Base-by-base conservation (phyloP, 2,888 invertebrate genomes). In the Chironomus riparius region DNA sequence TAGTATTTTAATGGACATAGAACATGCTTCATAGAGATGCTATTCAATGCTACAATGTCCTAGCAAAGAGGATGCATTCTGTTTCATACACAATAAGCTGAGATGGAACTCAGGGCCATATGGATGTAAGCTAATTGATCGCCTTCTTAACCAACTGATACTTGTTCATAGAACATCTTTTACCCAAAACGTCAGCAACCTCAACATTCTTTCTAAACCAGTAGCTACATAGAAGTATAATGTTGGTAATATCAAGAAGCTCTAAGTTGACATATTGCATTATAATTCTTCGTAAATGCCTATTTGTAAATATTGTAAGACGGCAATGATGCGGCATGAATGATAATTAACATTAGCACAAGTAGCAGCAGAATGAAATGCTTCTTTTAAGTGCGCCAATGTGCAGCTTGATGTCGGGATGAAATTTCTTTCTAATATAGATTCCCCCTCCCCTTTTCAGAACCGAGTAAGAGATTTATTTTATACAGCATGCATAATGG, bases 261-360 rank as follows among this genome's bases (percentile, higher is more conserved):
- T 22, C 48, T n/a, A 38, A 15, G 65, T 74, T 74, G 74, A 74
- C 74, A 74, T 74, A 74, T 74, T 74, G 74, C 74, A 56, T 68
- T 74, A 68, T 74, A 74, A 74, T 74, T 62, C 74, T 22, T 68
- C 62, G n/a, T 65, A 13, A 38, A 74, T 68, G 47, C 47, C 22
- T 61, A 73, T 73, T 74, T 74, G 72, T 73, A 50, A 38, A 62
- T 62, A 74, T 47, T 48, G 68, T 13, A 65, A 65, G 22, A 68
- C 22, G 38, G 22, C 22, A 61, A 48, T 47, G 61, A 21, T 65
- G 65, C 47, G 47, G 68, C 47, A 74, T 74, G 74, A 74, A 74
- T 74, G 74, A 74, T 74, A 74, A 74, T 74, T 74, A 74, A 65
- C 65, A 47, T 68, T 48, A 47, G 68, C 24, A 74, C 13, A 15